Conservation (phyloP, 1,140 invertebrate species). For the Bilobella aurantiaca region DNA sequence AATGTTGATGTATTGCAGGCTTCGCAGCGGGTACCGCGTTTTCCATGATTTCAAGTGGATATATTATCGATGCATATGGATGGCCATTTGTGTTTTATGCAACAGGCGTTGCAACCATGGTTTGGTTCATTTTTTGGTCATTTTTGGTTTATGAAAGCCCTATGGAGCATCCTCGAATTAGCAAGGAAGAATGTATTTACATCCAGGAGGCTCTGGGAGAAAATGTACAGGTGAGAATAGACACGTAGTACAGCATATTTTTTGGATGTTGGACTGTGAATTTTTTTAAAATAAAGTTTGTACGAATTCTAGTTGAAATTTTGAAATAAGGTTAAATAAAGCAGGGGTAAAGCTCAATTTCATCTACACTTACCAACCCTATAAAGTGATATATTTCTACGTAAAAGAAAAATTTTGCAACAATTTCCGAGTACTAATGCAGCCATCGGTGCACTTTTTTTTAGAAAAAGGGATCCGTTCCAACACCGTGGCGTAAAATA, state of each 20-base stretch:
- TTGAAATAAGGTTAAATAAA: too few relatives aligned
- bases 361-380: too few relatives aligned
- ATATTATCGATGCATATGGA: conserved; percentile 36
- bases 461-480: conserved; percentile 45
- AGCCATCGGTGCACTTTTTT: too few relatives aligned
- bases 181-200: conserved; percentile 45
- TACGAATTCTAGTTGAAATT: too few relatives aligned
- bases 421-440: too few relatives aligned
- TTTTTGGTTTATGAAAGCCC: conserved; percentile 59
- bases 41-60: conserved; percentile 18
- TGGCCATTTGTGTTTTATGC: conserved; percentile 48
- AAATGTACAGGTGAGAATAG: conserved; percentile 47
- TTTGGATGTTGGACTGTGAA: too few relatives aligned
- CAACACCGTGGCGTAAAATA: conserved; percentile 68
- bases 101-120: conserved; percentile 37
- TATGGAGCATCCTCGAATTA: conserved; percentile 56
- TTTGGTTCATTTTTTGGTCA: conserved; percentile 53
- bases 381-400: too few relatives aligned
- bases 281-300: too few relatives aligned
- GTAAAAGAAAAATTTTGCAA: not conserved
- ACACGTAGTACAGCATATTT: too few relatives aligned
- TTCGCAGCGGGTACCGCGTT: conserved; percentile 42
- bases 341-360: too few relatives aligned
- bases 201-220: conserved; percentile 42
- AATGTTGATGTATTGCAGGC: too few relatives aligned